Base-by-base conservation (phyloP, 2,113 vertebrate species). In the Otus sunia region DNA sequence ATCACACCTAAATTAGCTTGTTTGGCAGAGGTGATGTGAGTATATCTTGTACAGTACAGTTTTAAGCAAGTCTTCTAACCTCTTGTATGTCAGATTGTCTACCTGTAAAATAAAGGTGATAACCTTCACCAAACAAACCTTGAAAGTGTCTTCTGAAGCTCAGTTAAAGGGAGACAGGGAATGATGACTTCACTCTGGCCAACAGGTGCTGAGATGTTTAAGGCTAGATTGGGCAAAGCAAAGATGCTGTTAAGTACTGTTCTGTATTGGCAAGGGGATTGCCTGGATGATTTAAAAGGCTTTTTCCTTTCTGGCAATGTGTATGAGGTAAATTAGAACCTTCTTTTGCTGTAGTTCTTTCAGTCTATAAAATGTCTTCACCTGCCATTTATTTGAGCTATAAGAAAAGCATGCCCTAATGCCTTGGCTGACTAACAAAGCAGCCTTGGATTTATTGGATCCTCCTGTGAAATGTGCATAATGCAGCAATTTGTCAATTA, bases 331-430 rank as follows among this genome's bases (percentile, higher is more conserved):
- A 96, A 95, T 95, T 83, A 91, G 91, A 87, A 66, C 66, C 67
- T 76, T 76, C 82, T 52, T 92, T 91, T 95, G 77, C 91, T 50
- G 6, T 77, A 71, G 58, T 95, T 92, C 81, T 96, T 91, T 59
- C 74, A 93, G 94, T 97, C 87, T 95, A 52, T 96, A 90, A 91
- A 96, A 92, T 39, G n/a, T 86, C 90, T 92, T 97, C 95, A 92
- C 96, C 91, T 96, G 85, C 89, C 71, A 62, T 96, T 91, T 94
- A 60, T 95, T 92, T 80, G 68, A n/a, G 58, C 74, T 94, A 74
- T 76, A 93, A 94, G 92, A 93, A 86, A 91, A 81, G 66, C 84
- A 72, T 82, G 84, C 56, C 69, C 90, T 97, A 94, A 94, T 95
- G 86, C 92, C 41, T 94, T 95, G 84, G 86, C 94, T 68, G 69